A percentile compares a stretch with the other conserved stretches of the same genome.
Conservation (phyloP, 2,797 vertebrate genomes). For the Pseudochromis fuscus region DNA sequence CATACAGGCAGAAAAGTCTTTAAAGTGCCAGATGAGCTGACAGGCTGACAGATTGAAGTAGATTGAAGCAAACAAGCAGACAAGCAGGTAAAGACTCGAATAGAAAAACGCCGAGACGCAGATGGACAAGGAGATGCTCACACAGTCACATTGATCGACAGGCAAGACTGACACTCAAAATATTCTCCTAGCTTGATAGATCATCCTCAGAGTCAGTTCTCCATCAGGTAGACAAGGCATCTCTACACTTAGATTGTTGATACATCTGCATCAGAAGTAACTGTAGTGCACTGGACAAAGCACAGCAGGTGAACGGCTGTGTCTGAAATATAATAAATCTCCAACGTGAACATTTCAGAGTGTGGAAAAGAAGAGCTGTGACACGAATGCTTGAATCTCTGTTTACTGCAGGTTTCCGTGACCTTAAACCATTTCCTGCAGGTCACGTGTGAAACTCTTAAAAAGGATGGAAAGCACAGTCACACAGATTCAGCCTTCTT, state of each 20-base stretch:
- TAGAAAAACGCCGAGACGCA: constrained; percentile 15
- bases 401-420: constrained; percentile 4
- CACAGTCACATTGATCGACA: constrained; percentile 25
- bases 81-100: constrained; percentile 55
- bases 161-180: constrained; percentile 31
- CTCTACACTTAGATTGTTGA: constrained; percentile 6
- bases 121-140: constrained; percentile 47
- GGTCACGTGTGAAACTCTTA: not conserved
- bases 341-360: constrained; percentile 4
- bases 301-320: not conserved
- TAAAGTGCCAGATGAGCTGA: constrained; percentile 55
- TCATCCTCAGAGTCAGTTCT: constrained; percentile 9
- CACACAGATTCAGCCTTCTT: constrained; percentile 4
- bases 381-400: not conserved
- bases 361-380: not conserved
- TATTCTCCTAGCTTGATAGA: constrained; percentile 15
- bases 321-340: constrained; percentile 19
- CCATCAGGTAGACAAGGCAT: constrained; percentile 21
- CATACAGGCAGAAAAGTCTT: constrained; percentile 43
- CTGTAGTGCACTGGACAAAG: not conserved
- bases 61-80: constrained; percentile 51
- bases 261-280: too few relatives aligned
- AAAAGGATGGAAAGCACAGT: constrained; percentile 4
- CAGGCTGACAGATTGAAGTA: constrained; percentile 46
- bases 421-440: constrained; percentile 23